phyloP scores from a whole-genome alignment of 92 coral and sea anemone species.

The Porites rus region DNA sequence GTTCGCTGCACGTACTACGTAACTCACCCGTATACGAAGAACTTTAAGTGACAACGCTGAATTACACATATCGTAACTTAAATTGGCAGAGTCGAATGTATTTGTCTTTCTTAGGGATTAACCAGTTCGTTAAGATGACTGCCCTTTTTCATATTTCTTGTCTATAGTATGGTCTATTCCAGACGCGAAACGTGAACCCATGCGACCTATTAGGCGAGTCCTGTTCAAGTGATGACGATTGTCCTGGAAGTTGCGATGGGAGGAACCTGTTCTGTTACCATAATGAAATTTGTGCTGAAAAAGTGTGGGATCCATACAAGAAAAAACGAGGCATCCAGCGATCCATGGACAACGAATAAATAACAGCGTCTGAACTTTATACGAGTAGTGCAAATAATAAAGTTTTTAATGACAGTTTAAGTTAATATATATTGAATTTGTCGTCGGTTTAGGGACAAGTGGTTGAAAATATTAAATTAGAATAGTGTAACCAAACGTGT shows the following conservation, averaged over 20 bases:
- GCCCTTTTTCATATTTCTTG: background rate
- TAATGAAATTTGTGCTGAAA: background rate
- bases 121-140: too few relatives aligned
- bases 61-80: too few relatives aligned
- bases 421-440: too few relatives aligned
- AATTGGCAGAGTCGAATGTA: too few relatives aligned
- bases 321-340: constrained; percentile 9
- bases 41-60: too few relatives aligned
- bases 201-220: background rate
- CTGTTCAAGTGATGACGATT: background rate
- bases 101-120: too few relatives aligned
- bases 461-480: background rate
- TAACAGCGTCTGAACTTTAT: too few relatives aligned
- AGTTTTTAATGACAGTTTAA: background rate
- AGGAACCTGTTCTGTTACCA: background rate
- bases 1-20: too few relatives aligned
- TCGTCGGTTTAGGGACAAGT: background rate
- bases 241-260: background rate
- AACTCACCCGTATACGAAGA: too few relatives aligned
- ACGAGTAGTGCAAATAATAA: background rate
- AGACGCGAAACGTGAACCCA: background rate
- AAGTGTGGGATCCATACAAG: background rate
- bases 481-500: background rate
- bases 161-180: background rate
- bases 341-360: background rate